phyloP scores from a whole-genome alignment of 2,113 vertebrate genomes.

The Callorhinus ursinus region DNA sequence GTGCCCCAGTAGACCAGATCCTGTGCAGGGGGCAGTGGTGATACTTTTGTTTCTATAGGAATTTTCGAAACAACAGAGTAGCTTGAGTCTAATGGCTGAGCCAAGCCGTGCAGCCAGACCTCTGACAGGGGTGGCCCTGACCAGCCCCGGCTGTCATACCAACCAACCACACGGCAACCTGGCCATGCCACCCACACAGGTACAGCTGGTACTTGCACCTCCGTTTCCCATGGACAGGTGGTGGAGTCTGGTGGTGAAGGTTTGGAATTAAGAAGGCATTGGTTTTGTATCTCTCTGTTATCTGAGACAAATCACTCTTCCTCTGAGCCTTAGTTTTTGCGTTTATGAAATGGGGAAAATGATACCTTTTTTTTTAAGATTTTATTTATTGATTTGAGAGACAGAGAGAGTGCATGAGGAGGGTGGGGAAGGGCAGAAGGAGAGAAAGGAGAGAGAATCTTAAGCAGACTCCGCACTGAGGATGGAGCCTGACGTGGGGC shows the following conservation, averaged over 20 bases:
- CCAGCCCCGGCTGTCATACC: accelerated
- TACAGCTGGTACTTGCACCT: neutral
- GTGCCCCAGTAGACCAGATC: neutral
- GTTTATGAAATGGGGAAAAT: neutral
- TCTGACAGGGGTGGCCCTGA: accelerated
- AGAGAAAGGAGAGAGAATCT: neutral
- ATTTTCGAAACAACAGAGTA: neutral
- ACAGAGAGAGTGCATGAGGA: neutral
- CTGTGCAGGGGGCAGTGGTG: neutral
- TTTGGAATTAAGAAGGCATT: neutral
- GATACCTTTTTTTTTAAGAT: neutral
- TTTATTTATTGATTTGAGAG: neutral
- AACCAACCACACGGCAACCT: neutral
- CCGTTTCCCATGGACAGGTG: neutral
- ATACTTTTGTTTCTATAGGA: neutral
- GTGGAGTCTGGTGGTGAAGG: too few species aligned
- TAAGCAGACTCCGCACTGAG: neutral
- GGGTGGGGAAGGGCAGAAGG: neutral
- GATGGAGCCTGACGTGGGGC: accelerated
- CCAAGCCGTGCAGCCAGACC: too few species aligned
- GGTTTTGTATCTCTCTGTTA: neutral
- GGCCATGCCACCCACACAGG: accelerated
- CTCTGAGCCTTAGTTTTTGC: neutral
- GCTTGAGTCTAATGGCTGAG: neutral
- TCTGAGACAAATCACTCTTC: neutral